Conservation (phyloP, 2,797 vertebrate genomes). For the Urophycis tenuis region DNA sequence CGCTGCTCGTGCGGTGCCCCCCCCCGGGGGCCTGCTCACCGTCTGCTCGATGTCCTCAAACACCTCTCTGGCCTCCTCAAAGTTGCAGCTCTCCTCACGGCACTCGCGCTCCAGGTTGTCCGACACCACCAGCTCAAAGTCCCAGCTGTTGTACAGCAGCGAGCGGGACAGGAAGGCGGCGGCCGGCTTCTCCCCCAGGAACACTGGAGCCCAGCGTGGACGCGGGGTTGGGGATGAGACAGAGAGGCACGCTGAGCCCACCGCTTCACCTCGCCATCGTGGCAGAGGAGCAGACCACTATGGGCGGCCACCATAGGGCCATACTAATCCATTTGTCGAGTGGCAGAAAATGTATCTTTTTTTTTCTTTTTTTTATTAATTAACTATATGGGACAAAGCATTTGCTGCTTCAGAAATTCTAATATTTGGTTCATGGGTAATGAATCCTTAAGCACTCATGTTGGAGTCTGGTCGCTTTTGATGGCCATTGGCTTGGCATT, state of each 20-base stretch:
- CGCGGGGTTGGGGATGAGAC: neutral
- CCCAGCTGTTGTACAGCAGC: slow-evolving; percentile 81
- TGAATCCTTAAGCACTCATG: neutral
- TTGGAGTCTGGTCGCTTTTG: neutral
- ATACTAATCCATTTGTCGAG: neutral
- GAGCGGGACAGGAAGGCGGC: slow-evolving; percentile 73
- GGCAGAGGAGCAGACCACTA: neutral
- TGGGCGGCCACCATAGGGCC: neutral
- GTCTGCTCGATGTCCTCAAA: slow-evolving; percentile 71
- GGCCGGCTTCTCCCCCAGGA: slow-evolving; percentile 65
- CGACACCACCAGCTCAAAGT: slow-evolving; percentile 74
- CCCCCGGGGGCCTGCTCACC: slow-evolving; percentile 57
- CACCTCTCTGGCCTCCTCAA: slow-evolving; percentile 80
- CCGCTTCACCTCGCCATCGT: neutral
- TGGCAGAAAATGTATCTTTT: neutral
- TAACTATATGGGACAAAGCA: neutral
- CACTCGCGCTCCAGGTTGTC: slow-evolving; percentile 80
- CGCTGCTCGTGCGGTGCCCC: too few species aligned
- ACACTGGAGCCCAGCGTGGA: slow-evolving; percentile 36
- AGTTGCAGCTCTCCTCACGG: slow-evolving; percentile 73
- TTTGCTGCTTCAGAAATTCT: neutral
- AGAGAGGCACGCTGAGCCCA: neutral
- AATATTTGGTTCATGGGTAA: neutral
- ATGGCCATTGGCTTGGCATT: neutral
- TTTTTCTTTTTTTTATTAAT: neutral